phyloP scores from a whole-genome alignment of 2,113 vertebrate genomes.

The Corvus hawaiiensis region DNA sequence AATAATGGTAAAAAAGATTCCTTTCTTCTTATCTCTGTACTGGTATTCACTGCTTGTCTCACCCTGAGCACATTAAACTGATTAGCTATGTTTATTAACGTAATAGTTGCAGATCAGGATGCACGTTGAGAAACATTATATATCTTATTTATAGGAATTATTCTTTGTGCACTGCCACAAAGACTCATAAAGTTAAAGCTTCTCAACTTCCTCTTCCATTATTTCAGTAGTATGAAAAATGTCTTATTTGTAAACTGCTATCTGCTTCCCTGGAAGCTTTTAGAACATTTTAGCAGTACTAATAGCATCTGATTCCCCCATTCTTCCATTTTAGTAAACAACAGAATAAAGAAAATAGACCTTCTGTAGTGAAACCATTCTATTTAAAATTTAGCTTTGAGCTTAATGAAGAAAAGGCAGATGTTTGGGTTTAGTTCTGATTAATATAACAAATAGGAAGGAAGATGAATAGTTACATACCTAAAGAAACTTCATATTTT shows the following conservation, averaged over 20 bases:
- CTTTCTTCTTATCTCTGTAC: neutral
- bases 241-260: conserved; percentile 36
- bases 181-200: conserved; percentile 26
- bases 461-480: neutral
- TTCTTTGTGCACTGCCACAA: conserved; percentile 42
- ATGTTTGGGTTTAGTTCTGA: neutral
- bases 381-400: conserved; percentile 6
- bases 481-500: neutral
- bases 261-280: conserved; percentile 28
- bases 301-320: neutral
- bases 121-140: conserved; percentile 54
- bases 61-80: conserved; percentile 48
- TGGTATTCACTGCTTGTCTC: conserved; percentile 34
- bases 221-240: conserved; percentile 48
- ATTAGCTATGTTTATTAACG: conserved; percentile 68
- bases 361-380: neutral
- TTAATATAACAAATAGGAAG: neutral
- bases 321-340: conserved; percentile 10
- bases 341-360: neutral
- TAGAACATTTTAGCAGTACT: conserved; percentile 30
- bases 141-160: conserved; percentile 68
- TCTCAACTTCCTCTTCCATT: conserved; percentile 24
- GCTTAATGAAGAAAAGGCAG: neutral
- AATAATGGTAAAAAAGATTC: neutral
- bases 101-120: conserved; percentile 57